These are phyloP conservation scores for Acleris laterana DNA, from an alignment of 2,888 invertebrate species.

Conservation along the genomic window DNA sequence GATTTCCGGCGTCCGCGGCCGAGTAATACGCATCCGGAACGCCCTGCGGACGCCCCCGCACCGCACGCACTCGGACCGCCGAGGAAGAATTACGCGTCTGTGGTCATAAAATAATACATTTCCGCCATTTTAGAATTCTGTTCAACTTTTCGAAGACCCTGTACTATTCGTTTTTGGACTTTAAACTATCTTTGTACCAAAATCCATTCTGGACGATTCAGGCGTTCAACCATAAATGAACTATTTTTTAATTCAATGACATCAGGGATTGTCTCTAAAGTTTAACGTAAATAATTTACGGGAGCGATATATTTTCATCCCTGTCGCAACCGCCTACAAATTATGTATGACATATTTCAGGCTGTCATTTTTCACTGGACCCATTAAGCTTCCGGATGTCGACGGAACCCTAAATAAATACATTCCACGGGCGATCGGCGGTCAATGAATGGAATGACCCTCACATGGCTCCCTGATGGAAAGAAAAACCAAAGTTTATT, in stretches of 20 bases:
- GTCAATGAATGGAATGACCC: slow-evolving; percentile 62
- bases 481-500: slow-evolving; percentile 33
- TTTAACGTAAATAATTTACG: no score
- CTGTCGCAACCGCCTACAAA: slow-evolving; percentile 39
- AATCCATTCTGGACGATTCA: no score
- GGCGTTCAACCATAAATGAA: no score
- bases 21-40: slow-evolving; percentile 80
- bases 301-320: neutral
- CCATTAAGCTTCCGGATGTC: slow-evolving; percentile 65
- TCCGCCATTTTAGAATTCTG: no score
- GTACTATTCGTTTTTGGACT: no score
- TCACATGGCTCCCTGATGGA: slow-evolving; percentile 54
- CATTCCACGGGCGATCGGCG: slow-evolving; percentile 76
- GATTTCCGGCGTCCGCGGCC: slow-evolving; percentile 78
- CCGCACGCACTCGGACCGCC: slow-evolving; percentile 48
- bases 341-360: slow-evolving; percentile 56
- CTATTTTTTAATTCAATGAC: no score
- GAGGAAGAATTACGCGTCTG: slow-evolving; percentile 29
- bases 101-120: neutral
- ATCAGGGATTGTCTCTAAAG: no score
- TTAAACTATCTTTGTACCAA: no score
- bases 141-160: no score
- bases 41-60: slow-evolving; percentile 60
- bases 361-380: slow-evolving; percentile 65
- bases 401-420: slow-evolving; percentile 75